Evolutionary conservation across 2,113 vertebrate species (phyloP).

Genomic region (Ptychochromis oligacanthus): DNA sequence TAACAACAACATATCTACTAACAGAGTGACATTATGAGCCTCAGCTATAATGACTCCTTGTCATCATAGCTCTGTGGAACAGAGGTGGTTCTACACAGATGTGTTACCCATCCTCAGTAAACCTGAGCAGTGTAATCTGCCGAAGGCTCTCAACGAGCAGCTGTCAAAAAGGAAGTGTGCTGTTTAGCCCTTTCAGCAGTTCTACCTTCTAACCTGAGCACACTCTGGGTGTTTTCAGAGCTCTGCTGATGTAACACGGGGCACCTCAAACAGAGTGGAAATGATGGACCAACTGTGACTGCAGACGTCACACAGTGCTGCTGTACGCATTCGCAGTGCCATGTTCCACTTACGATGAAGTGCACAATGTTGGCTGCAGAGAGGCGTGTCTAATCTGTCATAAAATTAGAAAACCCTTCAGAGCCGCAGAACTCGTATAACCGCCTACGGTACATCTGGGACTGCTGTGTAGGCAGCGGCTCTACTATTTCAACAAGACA

Average conservation of each 20-base stretch:
- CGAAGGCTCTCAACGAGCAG: background rate
- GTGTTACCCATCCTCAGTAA: background rate
- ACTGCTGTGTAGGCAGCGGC: slow-evolving; percentile 16
- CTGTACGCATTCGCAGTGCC: slow-evolving; percentile 27
- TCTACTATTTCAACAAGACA: slow-evolving; percentile 6
- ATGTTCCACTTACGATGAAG: slow-evolving; percentile 48
- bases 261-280: slow-evolving; percentile 28
- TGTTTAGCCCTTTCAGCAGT: slow-evolving; percentile 35
- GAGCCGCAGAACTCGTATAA: background rate
- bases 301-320: slow-evolving; percentile 54
- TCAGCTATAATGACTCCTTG: background rate
- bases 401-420: slow-evolving; percentile 53
- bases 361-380: slow-evolving; percentile 53
- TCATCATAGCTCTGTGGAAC: background rate
- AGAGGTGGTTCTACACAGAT: background rate
- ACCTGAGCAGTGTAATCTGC: slow-evolving; percentile 5
- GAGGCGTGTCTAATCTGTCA: slow-evolving; percentile 58
- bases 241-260: slow-evolving; percentile 54
- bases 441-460: slow-evolving; percentile 21
- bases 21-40: background rate
- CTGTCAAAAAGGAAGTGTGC: slow-evolving; percentile 14
- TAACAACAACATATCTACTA: background rate
- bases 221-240: slow-evolving; percentile 33
- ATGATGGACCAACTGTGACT: slow-evolving; percentile 44
- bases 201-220: slow-evolving; percentile 21